Evolutionary conservation across 2,888 invertebrate genomes (phyloP), one percentile per base, ranked within the genome.

Genomic region (Phorcus lineatus): DNA sequence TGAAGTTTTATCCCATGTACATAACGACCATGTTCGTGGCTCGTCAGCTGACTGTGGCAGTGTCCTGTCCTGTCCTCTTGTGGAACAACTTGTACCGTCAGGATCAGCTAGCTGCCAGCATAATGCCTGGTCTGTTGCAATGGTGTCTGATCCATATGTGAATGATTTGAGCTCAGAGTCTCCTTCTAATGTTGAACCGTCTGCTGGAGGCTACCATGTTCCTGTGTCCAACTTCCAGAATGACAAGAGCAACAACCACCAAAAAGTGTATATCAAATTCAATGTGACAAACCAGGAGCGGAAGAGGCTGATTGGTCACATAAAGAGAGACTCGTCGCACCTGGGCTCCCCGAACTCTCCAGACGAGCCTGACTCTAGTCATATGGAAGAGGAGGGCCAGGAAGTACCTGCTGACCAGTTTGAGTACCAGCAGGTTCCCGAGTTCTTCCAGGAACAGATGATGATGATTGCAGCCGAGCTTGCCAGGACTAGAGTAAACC

Each of bases 141-240:
- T 76, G 31, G 17, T 28, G 19, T 17, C 55, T 19, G 74, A 52
- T 22, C 28, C 52, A 11, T 53, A 52, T 16, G 82, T 80, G 13
- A 80, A 82, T 67, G 80, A 80, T 52, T 78, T 82, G 28, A 81
- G 76, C 52, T 80, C 80, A 62, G 77, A 78, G 31, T 62, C 79
- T n/a, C 53, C 81, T 36, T 53, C 76, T 24, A 62, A 62, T 11
- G 54, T 78, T 6, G 53, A 55, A 4, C 62, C 75, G 77, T 79
- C 78, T 17, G 28, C 82, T n/a, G 78, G 81, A 74, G 81, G 79
- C 66, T 79, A 81, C 47, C 81, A 81, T 47, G 77, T 80, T 16
- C 82, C 82, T 4, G 80, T 79, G 70, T 90, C 91, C 28, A 91
- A 91, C 81, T 90, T 90, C 80, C 90, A 89, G 79, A 88, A 88